These are phyloP conservation scores for Haliclystus octoradiatus DNA, from an alignment of 30 jellyfish, hydroid and myxozoan genomes.

Conservation along the genomic window DNA sequence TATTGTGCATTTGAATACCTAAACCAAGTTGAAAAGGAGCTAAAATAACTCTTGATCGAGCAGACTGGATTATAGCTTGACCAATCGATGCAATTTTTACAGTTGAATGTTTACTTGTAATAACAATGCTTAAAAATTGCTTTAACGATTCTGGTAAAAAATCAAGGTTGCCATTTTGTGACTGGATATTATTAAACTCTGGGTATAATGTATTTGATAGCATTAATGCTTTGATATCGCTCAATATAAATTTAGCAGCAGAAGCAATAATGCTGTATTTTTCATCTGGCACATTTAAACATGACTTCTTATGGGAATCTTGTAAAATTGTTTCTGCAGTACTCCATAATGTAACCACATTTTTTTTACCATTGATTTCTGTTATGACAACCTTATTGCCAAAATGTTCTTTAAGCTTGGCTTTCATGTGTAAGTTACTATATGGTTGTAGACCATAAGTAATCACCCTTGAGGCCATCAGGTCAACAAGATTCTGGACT, in stretches of 20 bases:
- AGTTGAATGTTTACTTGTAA: conserved; percentile 1
- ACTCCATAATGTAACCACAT: conserved; percentile 13
- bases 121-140: background rate
- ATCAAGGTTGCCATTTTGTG: conserved; percentile 3
- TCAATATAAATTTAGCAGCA: conserved; percentile 7
- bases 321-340: conserved; percentile 8
- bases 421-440: conserved; percentile 18
- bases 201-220: conserved; percentile 7
- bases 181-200: conserved; percentile 1
- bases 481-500: conserved; percentile 4
- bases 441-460: conserved; percentile 4
- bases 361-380: conserved; percentile 15
- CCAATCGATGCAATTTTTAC: conserved; percentile 4
- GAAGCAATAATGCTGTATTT: background rate
- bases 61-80: conserved; percentile 10
- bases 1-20: conserved; percentile 10
- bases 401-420: conserved; percentile 10
- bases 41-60: conserved; percentile 5
- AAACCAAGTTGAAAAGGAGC: conserved; percentile 16
- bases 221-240: background rate
- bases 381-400: conserved; percentile 8
- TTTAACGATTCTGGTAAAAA: conserved; percentile 5
- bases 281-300: background rate
- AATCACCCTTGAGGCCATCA: conserved; percentile 5
- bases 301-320: conserved; percentile 9